Percentiles rank a stretch among this genome's conserved stretches.
Conservation (phyloP, 2,888 invertebrate genomes). For the Epinotia bilunana region DNA sequence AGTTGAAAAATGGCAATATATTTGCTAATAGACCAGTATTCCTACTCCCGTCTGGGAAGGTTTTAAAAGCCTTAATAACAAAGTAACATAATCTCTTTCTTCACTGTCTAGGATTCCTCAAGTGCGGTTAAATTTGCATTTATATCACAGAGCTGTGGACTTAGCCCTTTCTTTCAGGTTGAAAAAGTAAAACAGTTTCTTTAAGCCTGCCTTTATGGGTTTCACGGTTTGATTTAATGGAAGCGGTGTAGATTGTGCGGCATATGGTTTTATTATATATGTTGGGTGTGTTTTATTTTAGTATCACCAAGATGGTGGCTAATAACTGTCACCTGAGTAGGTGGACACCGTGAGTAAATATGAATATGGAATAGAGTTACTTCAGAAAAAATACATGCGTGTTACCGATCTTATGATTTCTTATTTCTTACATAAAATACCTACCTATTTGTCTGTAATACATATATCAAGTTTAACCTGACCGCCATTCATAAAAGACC, state of each 20-base stretch:
- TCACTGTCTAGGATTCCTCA: not conserved
- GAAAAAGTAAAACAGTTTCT: slow-evolving; percentile 12
- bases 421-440: too few relatives aligned
- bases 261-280: not conserved
- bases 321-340: too few relatives aligned
- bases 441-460: too few relatives aligned
- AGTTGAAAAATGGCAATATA: not conserved
- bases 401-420: too few relatives aligned
- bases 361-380: too few relatives aligned
- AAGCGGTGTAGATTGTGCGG: not conserved
- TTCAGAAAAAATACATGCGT: too few relatives aligned
- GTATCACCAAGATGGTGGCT: too few relatives aligned
- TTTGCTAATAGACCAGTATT: slow-evolving; percentile 3
- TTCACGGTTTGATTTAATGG: too few relatives aligned
- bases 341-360: too few relatives aligned
- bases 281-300: too few relatives aligned
- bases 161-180: slow-evolving; percentile 9
- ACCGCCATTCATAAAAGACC: too few relatives aligned
- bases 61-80: not conserved
- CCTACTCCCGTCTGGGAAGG: not conserved
- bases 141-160: slow-evolving; percentile 11
- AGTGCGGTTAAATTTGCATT: slow-evolving; percentile 24
- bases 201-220: not conserved
- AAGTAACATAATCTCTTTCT: not conserved
- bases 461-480: too few relatives aligned